Evolutionary conservation across 1,140 invertebrate genomes (phyloP).

Genomic region (Cyphomyrmex costatus): DNA sequence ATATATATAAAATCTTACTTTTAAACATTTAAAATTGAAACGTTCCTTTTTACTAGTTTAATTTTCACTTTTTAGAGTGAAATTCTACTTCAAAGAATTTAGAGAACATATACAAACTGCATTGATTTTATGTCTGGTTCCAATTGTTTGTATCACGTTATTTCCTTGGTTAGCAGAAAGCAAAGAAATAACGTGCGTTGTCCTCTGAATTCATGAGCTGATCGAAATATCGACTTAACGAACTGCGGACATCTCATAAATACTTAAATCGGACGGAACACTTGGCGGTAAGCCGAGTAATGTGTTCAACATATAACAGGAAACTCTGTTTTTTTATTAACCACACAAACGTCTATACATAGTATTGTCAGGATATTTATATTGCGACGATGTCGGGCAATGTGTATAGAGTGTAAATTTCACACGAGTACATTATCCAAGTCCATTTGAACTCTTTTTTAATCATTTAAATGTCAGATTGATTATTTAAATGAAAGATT

Average conservation of each 20-base stretch:
- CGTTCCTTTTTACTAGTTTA: too few relatives aligned
- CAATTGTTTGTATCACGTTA: background rate
- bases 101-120: background rate
- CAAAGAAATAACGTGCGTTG: background rate
- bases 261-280: conserved; percentile 54
- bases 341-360: background rate
- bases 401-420: background rate
- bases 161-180: background rate
- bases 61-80: too few relatives aligned
- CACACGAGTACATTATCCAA: background rate
- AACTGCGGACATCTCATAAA: conserved; percentile 53
- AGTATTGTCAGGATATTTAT: conserved; percentile 8
- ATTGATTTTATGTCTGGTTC: background rate
- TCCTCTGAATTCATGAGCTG: background rate
- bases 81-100: too few relatives aligned
- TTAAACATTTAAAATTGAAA: too few relatives aligned
- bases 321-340: conserved; percentile 27
- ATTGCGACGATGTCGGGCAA: background rate
- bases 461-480: background rate
- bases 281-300: conserved; percentile 42
- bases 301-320: conserved; percentile 36
- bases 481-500: background rate
- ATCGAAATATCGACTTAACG: conserved; percentile 24
- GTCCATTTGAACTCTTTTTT: background rate
- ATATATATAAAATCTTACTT: background rate